Base-by-base conservation (phyloP, 2,888 invertebrate genomes). In the Dexiosoma caninum region DNA sequence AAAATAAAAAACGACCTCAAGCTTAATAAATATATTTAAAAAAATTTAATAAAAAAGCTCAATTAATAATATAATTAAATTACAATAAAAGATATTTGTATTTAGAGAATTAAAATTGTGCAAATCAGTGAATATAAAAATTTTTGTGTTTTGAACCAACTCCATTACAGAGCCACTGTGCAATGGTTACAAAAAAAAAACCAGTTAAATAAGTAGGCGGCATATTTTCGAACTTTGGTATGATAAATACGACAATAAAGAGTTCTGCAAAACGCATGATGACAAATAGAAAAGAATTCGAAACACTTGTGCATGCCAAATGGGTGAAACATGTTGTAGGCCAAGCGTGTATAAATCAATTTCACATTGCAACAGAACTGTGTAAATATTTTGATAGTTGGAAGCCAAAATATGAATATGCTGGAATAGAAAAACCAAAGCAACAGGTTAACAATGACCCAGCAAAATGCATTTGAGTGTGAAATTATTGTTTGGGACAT, bases 331-430 rank as follows among this genome's bases (percentile, higher is more conserved):
- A 66, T 59, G 53, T 66, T 70, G 46, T 49, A 55, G 72, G 62
- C 23, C n/a, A 19, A 49, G 59, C 85, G 84, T 85, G 84, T 84
- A 81, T 67, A 86, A 87, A 86, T 86, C 84, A 84, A 86, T 86
- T 87, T 86, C 84, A 85, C 84, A 77, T 23, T 67, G 78, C 64
- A n/a, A 53, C 12, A 59, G 21, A 46, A 64, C 30, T 80, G 83
- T 84, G 84, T 84, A 84, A 87, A 87, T 86, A 86, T 87, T 87
- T 86, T 80, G 85, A 86, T 84, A 60, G 72, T 40, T 59, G n/a
- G 12, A 19, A 9, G 46, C 78, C 85, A 77, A 66, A 59, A 37
- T 51, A 66, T 84, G 81, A 83, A n/a, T n/a, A n/a, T n/a, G n/a
- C n/a, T n/a, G n/a, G n/a, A n/a, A n/a, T n/a, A n/a, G n/a, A n/a